phyloP scores from a whole-genome alignment of 2,113 vertebrate genomes.

The Phoxinus phoxinus region DNA sequence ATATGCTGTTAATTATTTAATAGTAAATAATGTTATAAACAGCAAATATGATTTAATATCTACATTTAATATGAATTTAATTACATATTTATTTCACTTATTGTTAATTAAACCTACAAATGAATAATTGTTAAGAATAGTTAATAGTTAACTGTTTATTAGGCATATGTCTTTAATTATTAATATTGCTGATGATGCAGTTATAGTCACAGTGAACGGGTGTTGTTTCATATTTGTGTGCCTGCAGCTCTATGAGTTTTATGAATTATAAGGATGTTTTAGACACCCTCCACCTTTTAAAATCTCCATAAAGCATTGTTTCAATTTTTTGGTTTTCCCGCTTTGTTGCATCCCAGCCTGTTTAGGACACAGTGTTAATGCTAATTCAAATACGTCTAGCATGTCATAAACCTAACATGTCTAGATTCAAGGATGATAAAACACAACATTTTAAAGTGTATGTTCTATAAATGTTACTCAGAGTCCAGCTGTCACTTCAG shows the following conservation, averaged over 20 bases:
- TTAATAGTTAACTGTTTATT: not conserved
- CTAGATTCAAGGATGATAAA: not conserved
- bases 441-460: not conserved
- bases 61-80: no score
- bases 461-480: constrained; percentile 1
- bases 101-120: no score
- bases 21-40: no score
- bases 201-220: not conserved
- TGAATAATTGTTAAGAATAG: no score
- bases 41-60: no score
- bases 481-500: not conserved
- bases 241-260: not conserved
- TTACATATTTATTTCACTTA: no score
- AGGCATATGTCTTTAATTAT: not conserved
- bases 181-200: no score
- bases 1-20: no score
- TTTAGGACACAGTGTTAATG: not conserved
- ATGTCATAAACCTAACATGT: not conserved
- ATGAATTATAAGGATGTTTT: not conserved
- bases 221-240: not conserved
- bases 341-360: not conserved
- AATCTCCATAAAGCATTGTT: not conserved
- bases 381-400: not conserved
- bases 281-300: not conserved
- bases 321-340: not conserved